Percentiles rank a stretch among this genome's conserved stretches.
phyloP scores from a whole-genome alignment of 2,797 vertebrate species.

The Lycodopsis pacificus region DNA sequence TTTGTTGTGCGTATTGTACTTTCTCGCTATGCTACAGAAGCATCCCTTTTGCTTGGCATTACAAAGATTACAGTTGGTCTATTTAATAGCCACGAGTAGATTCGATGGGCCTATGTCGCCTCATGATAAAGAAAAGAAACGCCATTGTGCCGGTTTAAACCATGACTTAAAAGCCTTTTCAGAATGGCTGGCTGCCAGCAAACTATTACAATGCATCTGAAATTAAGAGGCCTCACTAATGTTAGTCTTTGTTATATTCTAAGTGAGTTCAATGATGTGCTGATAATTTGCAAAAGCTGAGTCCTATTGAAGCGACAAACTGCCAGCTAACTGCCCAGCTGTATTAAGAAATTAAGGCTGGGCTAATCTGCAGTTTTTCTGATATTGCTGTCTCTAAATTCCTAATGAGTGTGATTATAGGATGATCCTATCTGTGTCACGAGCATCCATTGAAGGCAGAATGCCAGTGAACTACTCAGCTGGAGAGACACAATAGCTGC shows the following conservation, averaged over 20 bases:
- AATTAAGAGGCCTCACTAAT: conserved; percentile 60
- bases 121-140: conserved; percentile 1
- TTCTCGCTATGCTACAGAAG: not conserved
- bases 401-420: conserved; percentile 57
- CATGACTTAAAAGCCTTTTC: conserved; percentile 26
- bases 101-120: conserved; percentile 16
- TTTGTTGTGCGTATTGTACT: not conserved
- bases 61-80: not conserved
- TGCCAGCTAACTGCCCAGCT: conserved; percentile 56
- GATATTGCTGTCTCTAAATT: conserved; percentile 55
- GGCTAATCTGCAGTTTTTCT: conserved; percentile 58
- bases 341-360: conserved; percentile 50
- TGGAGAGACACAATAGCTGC: conserved; percentile 6
- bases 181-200: conserved; percentile 51
- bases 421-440: conserved; percentile 54
- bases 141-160: conserved; percentile 29
- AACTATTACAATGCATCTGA: conserved; percentile 45
- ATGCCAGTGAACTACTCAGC: conserved; percentile 34
- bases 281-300: conserved; percentile 51
- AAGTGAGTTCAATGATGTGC: conserved; percentile 59
- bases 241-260: conserved; percentile 58
- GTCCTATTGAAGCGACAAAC: conserved; percentile 52
- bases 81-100: conserved; percentile 11
- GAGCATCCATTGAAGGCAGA: conserved; percentile 38
- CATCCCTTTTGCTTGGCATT: not conserved